phyloP scores from a whole-genome alignment of 2,113 vertebrate genomes.

The Pogona vitticeps region DNA sequence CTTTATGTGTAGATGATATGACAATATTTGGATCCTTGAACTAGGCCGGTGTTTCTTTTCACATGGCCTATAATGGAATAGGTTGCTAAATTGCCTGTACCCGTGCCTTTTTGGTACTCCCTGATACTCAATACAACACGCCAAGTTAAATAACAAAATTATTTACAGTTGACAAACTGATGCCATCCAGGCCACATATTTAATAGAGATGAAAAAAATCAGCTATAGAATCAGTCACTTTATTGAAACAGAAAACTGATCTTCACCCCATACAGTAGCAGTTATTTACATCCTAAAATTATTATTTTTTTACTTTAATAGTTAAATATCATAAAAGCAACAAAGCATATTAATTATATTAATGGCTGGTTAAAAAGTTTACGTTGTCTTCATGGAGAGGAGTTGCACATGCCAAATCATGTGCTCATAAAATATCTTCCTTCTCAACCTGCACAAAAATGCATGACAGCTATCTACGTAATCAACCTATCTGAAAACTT shows the following conservation, averaged over 20 bases:
- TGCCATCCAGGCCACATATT: neutral
- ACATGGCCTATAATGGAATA: conserved; percentile 27
- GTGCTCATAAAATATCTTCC: conserved; percentile 13
- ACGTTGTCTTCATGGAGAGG: conserved; percentile 20
- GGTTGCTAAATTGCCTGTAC: conserved; percentile 36
- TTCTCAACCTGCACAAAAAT: neutral
- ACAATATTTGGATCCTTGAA: conserved; percentile 38
- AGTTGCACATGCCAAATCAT: conserved; percentile 27
- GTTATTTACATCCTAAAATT: conserved; percentile 56
- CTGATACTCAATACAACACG: conserved; percentile 30
- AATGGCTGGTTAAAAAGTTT: conserved; percentile 43
- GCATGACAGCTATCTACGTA: conserved; percentile 9
- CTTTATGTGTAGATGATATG: conserved; percentile 47
- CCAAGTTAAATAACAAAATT: conserved; percentile 53
- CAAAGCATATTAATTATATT: conserved; percentile 63
- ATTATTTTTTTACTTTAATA: conserved; percentile 37
- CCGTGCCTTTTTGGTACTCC: conserved; percentile 50
- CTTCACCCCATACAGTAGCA: conserved; percentile 24
- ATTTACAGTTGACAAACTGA: conserved; percentile 46
- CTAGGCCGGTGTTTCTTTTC: conserved; percentile 36
- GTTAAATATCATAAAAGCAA: conserved; percentile 49
- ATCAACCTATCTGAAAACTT: conserved; percentile 40
- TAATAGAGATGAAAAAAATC: neutral
- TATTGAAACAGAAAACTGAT: conserved; percentile 48
- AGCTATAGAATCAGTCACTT: conserved; percentile 20